Percentiles rank a stretch among this genome's conserved stretches.
Conservation (phyloP, 2,888 invertebrate species). For the Spisula subtruncata region DNA sequence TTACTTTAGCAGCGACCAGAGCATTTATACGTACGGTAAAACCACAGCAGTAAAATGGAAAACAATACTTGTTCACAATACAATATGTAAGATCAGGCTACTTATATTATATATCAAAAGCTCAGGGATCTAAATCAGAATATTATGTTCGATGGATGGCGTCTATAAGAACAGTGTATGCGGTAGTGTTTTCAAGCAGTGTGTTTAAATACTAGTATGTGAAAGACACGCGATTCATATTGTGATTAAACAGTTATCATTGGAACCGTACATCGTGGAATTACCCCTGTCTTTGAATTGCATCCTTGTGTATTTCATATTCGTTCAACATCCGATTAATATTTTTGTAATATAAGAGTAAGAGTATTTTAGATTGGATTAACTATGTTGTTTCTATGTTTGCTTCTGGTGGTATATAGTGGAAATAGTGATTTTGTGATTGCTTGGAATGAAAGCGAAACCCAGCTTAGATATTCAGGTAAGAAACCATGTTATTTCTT, state of each 20-base stretch:
- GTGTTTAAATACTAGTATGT: not conserved
- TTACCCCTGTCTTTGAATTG: not conserved
- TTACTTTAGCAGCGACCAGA: not conserved
- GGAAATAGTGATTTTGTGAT: not conserved
- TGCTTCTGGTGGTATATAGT: not conserved
- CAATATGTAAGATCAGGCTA: not conserved
- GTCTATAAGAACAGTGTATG: not conserved
- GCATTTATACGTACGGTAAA: not conserved
- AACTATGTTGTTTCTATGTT: not conserved
- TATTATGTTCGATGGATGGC: not conserved
- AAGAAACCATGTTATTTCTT: not conserved
- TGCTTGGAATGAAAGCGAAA: not conserved
- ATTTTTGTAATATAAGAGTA: not conserved
- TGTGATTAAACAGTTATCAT: not conserved
- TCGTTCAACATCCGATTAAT: not conserved
- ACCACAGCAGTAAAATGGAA: not conserved
- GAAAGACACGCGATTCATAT: not conserved
- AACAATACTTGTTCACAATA: not conserved
- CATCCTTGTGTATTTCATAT: not conserved
- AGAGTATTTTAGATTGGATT: too few relatives aligned
- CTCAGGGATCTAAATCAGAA: not conserved
- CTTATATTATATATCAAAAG: not conserved
- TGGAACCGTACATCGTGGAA: not conserved
- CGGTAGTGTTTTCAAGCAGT: not conserved
- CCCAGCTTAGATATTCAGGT: not conserved